These are phyloP conservation scores for Seriola aureovittata DNA, from an alignment of 2,113 vertebrate genomes.

Conservation along the genomic window DNA sequence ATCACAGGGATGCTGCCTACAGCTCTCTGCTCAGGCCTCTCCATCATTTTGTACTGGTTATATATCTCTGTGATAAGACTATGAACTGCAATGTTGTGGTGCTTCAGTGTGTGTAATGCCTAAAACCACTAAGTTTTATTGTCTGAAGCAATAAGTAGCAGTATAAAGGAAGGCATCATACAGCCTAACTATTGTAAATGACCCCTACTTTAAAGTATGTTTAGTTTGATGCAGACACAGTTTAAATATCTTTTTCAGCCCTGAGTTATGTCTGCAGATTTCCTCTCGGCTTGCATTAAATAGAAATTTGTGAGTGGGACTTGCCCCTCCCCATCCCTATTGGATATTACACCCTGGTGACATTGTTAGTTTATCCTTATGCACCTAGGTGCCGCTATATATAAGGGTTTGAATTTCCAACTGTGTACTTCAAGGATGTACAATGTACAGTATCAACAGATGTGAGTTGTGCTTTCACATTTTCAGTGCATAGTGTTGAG, in stretches of 20 bases:
- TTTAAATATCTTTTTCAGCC: not conserved
- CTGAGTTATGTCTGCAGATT: not conserved
- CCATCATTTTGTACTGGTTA: slow-evolving; percentile 44
- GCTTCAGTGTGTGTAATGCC: not conserved
- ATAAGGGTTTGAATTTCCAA: not conserved
- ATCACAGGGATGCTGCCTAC: slow-evolving; percentile 41
- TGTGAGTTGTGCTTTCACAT: not conserved
- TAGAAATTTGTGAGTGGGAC: not conserved
- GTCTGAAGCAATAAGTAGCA: slow-evolving; percentile 2
- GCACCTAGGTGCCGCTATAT: not conserved
- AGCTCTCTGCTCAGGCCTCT: slow-evolving; percentile 28
- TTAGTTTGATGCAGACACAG: not conserved
- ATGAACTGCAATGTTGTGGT: slow-evolving; percentile 3
- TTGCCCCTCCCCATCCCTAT: too few species aligned
- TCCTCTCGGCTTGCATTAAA: not conserved
- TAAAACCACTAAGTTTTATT: slow-evolving; percentile 9
- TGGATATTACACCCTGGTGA: too few species aligned
- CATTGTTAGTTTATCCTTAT: not conserved
- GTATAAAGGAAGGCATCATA: not conserved
- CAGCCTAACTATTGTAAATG: not conserved
- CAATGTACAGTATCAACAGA: slow-evolving; percentile 1
- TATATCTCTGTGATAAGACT: slow-evolving; percentile 22
- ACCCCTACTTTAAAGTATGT: not conserved
- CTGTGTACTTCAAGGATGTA: not conserved
- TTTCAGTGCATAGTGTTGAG: not conserved